Evolutionary conservation across 2,797 vertebrate species (phyloP).

Genomic region (Takifugu ocellatus): DNA sequence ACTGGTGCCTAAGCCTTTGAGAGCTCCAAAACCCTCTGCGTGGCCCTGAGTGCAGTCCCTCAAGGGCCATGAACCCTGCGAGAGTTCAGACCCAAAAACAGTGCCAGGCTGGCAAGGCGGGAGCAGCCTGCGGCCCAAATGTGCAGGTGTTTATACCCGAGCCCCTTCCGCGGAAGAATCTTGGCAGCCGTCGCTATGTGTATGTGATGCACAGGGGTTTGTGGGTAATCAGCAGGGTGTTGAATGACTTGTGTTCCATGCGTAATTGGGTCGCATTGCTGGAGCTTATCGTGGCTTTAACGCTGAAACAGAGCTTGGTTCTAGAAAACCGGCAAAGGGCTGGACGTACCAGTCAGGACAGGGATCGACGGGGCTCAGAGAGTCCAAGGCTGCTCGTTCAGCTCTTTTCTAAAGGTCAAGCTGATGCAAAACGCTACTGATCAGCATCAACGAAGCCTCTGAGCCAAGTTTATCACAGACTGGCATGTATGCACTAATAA

Average conservation of each 20-base stretch:
- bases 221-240: slow-evolving; percentile 59
- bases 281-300: slow-evolving; percentile 70
- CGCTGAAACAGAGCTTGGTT: slow-evolving; percentile 66
- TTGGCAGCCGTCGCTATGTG: slow-evolving; percentile 35
- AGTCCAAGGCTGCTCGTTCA: slow-evolving; percentile 66
- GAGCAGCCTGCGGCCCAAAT: slow-evolving; percentile 30
- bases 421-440: slow-evolving; percentile 68
- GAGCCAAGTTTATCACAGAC: slow-evolving; percentile 61
- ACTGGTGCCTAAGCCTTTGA: slow-evolving; percentile 41
- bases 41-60: slow-evolving; percentile 17
- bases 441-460: slow-evolving; percentile 46
- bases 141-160: slow-evolving; percentile 59
- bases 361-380: slow-evolving; percentile 35
- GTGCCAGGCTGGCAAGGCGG: slow-evolving; percentile 8
- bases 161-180: slow-evolving; percentile 43
- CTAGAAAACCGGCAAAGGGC: slow-evolving; percentile 57
- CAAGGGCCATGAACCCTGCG: slow-evolving; percentile 40
- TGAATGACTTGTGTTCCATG: slow-evolving; percentile 71
- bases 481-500: slow-evolving; percentile 70
- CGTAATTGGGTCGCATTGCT: slow-evolving; percentile 74
- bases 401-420: slow-evolving; percentile 76
- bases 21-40: slow-evolving; percentile 18
- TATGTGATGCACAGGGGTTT: slow-evolving; percentile 36
- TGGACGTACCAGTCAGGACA: slow-evolving; percentile 24
- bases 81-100: slow-evolving; percentile 8